Conservation (phyloP, 1,140 invertebrate species). For the Littorina saxatilis region DNA sequence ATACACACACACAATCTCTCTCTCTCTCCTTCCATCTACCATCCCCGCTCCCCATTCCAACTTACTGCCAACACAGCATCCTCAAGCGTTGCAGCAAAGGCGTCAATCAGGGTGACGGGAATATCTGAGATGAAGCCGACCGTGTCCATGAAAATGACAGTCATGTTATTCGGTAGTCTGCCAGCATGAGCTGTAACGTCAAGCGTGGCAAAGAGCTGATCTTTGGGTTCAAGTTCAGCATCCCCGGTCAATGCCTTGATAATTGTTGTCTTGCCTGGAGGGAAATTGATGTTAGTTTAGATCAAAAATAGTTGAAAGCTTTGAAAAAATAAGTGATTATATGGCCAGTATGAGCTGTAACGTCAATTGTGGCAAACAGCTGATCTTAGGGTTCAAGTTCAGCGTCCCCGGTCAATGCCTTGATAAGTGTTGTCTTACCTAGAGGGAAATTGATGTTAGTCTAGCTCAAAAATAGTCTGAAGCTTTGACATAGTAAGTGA, state of each 20-base stretch:
- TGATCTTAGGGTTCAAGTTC: constrained; percentile 84
- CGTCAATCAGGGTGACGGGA: constrained; percentile 87
- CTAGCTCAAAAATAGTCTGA: too few species aligned
- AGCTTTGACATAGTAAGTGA: too few species aligned
- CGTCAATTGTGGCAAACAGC: constrained; percentile 94
- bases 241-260: constrained; percentile 88
- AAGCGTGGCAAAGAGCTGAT: constrained; percentile 92
- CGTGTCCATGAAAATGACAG: constrained; percentile 87
- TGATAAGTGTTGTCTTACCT: constrained; percentile 90
- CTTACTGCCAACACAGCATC: constrained; percentile 82
- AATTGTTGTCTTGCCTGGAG: constrained; percentile 85
- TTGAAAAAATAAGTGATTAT: too few species aligned
- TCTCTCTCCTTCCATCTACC: background rate
- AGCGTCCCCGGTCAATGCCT: constrained; percentile 84
- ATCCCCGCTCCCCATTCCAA: background rate
- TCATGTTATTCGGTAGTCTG: constrained; percentile 80
- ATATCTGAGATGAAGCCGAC: constrained; percentile 95
- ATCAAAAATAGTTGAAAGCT: background rate
- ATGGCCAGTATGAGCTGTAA: constrained; percentile 86
- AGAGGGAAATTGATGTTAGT: too few species aligned
- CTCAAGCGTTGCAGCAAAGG: constrained; percentile 90
- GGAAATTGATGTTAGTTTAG: too few species aligned
- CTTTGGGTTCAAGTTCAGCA: constrained; percentile 81
- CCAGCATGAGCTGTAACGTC: constrained; percentile 90
- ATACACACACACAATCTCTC: background rate